A percentile compares a stretch with the other conserved stretches of the same genome.
phyloP scores from a whole-genome alignment of 2,888 invertebrate genomes.

The Temnothorax unifasciatus region DNA sequence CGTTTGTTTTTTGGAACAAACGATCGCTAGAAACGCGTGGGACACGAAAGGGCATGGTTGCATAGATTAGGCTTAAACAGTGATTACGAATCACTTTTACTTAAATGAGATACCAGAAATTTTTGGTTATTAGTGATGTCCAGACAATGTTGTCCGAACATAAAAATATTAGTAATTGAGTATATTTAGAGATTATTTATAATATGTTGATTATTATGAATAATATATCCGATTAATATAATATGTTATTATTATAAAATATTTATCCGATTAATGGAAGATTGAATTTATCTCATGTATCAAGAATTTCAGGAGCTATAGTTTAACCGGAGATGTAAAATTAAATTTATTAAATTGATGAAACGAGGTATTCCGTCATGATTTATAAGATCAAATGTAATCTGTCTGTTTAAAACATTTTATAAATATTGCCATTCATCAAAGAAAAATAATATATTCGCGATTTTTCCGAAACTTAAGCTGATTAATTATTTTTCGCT shows the following conservation, averaged over 20 bases:
- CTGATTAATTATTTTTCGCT: constrained; percentile 42
- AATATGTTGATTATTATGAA: no score
- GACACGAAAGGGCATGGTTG: no score
- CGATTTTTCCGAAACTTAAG: constrained; percentile 32
- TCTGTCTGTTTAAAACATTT: constrained; percentile 23
- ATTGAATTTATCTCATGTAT: constrained; percentile 4
- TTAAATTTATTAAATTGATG: constrained; percentile 23
- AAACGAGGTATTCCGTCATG: not conserved
- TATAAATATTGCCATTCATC: constrained; percentile 3
- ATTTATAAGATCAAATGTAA: constrained; percentile 36
- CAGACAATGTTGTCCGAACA: not conserved
- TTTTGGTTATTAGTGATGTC: not conserved
- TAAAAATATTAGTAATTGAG: not conserved
- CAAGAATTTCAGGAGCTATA: constrained; percentile 3
- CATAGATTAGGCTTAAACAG: no score
- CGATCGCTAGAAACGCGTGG: no score
- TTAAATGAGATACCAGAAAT: no score
- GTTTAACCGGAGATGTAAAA: not conserved
- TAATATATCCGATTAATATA: constrained; percentile 22
- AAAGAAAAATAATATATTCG: constrained; percentile 16
- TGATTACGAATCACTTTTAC: no score
- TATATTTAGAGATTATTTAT: not conserved
- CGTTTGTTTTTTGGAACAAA: no score
- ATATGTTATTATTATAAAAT: no score
- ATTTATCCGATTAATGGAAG: constrained; percentile 16